Conservation (phyloP, 1,140 invertebrate genomes). For the Palaemon carinicauda region DNA sequence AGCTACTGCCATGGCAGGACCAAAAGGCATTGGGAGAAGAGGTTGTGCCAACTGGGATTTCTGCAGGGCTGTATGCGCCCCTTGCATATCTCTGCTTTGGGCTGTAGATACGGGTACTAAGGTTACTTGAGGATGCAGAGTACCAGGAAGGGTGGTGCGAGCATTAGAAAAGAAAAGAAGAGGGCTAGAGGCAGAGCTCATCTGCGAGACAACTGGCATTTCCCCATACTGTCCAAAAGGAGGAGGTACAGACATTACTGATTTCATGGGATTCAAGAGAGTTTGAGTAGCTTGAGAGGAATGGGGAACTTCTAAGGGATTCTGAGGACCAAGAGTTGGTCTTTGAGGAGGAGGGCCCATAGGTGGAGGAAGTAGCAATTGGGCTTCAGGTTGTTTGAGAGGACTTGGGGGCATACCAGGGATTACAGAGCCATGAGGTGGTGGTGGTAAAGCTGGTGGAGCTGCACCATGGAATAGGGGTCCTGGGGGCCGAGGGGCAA, state of each 20-base stretch:
- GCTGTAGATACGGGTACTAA: constrained; percentile 61
- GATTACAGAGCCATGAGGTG: constrained; percentile 64
- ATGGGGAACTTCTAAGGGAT: constrained; percentile 48
- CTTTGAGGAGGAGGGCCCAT: constrained; percentile 51
- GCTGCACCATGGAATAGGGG: constrained; percentile 65
- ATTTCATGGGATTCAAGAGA: constrained; percentile 31
- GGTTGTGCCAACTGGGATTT: constrained; percentile 40
- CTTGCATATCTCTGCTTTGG: constrained; percentile 57
- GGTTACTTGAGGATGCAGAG: constrained; percentile 43
- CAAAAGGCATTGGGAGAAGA: constrained; percentile 53
- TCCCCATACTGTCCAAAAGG: constrained; percentile 45
- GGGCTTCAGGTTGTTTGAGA: constrained; percentile 63
- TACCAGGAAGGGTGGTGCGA: constrained; percentile 26
- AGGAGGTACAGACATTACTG: constrained; percentile 38
- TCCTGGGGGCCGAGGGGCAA: constrained; percentile 66
- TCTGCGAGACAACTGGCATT: constrained; percentile 38
- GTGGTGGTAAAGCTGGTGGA: constrained; percentile 65
- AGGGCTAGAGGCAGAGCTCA: constrained; percentile 5
- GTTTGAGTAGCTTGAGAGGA: constrained; percentile 56
- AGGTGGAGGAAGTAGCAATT: constrained; percentile 63
- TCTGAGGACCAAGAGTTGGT: constrained; percentile 43
- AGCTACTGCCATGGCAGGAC: constrained; percentile 59
- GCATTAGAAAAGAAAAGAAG: constrained; percentile 29
- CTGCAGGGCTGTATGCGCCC: constrained; percentile 37
- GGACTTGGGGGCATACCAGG: constrained; percentile 61